Percentiles rank a stretch among this genome's conserved stretches.
These are phyloP conservation scores for Coregonus sp. DNA, from an alignment of 2,797 vertebrate genomes.

Conservation along the genomic window DNA sequence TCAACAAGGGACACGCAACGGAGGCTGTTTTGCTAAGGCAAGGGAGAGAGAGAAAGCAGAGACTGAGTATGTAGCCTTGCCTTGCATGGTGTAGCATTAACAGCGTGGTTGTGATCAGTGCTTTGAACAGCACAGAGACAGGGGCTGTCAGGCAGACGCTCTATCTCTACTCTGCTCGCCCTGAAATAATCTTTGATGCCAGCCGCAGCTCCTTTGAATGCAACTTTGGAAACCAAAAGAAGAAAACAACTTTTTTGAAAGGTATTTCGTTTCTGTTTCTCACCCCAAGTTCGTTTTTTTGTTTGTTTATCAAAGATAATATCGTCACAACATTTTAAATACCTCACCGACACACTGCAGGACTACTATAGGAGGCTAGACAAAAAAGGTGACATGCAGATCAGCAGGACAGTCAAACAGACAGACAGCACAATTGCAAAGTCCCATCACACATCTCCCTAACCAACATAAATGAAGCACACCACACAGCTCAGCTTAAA, in stretches of 20 bases:
- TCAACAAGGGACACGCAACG: not conserved
- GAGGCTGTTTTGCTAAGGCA: not conserved
- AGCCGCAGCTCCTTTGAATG: not conserved
- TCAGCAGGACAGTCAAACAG: not conserved
- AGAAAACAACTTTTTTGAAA: not conserved
- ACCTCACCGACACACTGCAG: not conserved
- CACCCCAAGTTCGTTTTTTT: not conserved
- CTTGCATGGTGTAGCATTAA: not conserved
- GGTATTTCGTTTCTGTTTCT: not conserved
- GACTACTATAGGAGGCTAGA: not conserved
- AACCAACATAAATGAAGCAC: not conserved
- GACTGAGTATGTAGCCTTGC: not conserved
- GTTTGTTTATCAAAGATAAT: not conserved
- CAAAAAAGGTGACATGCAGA: not conserved
- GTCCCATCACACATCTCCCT: not conserved
- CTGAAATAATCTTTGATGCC: not conserved
- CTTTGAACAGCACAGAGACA: slow-evolving; percentile 1
- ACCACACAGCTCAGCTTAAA: not conserved
- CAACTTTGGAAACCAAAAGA: not conserved
- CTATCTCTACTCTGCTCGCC: not conserved
- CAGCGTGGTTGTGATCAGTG: not conserved
- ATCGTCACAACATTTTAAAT: not conserved
- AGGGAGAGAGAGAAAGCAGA: not conserved
- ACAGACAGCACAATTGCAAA: not conserved
- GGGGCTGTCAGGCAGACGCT: not conserved